Evolutionary conservation across 2,113 vertebrate species (phyloP).

Genomic region (Narcine bancroftii): DNA sequence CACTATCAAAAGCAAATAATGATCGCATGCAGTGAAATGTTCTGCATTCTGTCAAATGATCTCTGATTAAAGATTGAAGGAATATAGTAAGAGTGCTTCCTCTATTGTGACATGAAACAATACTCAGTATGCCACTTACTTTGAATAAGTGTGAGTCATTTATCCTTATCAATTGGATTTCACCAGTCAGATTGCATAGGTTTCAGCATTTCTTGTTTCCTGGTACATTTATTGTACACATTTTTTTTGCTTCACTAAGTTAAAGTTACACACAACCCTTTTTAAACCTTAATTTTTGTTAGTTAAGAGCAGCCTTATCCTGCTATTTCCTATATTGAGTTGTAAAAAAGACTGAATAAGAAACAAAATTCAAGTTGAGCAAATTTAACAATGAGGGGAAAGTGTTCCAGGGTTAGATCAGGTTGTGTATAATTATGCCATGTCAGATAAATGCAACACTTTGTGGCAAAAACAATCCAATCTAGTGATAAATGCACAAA

Average conservation of each 20-base stretch:
- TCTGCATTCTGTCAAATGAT: conserved; percentile 7
- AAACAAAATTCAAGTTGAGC: not conserved
- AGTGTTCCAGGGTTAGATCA: not conserved
- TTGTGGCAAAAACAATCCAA: not conserved
- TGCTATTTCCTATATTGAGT: not conserved
- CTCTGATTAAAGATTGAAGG: conserved; percentile 31
- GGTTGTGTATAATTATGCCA: not conserved
- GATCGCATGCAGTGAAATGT: not conserved
- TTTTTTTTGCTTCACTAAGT: not conserved
- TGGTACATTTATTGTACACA: not conserved
- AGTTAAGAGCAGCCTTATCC: not conserved
- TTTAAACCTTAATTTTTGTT: not conserved
- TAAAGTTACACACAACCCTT: not conserved
- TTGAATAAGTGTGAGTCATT: not conserved
- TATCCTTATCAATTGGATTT: not conserved
- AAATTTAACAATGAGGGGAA: not conserved
- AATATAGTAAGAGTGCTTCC: not conserved
- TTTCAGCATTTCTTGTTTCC: not conserved
- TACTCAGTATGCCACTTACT: conserved; percentile 9
- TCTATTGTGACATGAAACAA: not conserved
- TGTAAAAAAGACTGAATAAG: not conserved
- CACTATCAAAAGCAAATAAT: conserved; percentile 17
- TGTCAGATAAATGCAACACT: not conserved
- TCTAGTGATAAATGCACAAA: not conserved
- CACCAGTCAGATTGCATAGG: not conserved